Evolutionary conservation across 2,888 invertebrate genomes (phyloP), one percentile per base, ranked within the genome.

Genomic region (Tridacna crocea): DNA sequence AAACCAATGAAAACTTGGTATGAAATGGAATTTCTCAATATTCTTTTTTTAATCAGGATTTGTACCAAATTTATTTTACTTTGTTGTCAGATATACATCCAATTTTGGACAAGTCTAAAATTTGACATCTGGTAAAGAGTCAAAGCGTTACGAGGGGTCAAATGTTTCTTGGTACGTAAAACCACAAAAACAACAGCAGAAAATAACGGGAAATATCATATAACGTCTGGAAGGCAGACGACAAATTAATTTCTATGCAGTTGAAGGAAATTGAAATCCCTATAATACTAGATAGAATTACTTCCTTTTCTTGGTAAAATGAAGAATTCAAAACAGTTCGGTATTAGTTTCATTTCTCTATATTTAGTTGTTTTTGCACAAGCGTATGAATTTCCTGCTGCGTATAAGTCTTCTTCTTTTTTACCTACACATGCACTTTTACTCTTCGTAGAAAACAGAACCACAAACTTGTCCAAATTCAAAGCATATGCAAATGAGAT

Each of bases 221-320:
- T 66, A 19, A 46, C 66, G 66, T 66, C 66, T 66, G 66, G n/a
- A 36, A 66, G 36, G 46, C 36, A n/a, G 46, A 19, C 36, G 66
- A 66, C 36, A 66, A 66, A 46, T 66, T 46, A 66, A 46, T 46
- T 66, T 66, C 36, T 36, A 12, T 46, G 66, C 46, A 66, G 27
- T 46, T 66, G 66, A 66, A 66, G 66, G 66, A 66, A 66, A 66
- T 66, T 66, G 66, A 46, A 66, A 27, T 66, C 36, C 46, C 46
- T n/a, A 66, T 66, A 66, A 55, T 10, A 55, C 19, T 55, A 11
- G 55, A 55, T 55, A 55, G 19, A 55, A 55, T 55, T 66, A 36
- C 66, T 66, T 66, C 66, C 66, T 66, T 66, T 66, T 66, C 55
- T 55, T 36, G 36, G 36, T 36, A 36, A 36, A 36, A 36, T 36